Conservation (phyloP, 2,797 vertebrate species). For the Gephyroberyx darwinii region DNA sequence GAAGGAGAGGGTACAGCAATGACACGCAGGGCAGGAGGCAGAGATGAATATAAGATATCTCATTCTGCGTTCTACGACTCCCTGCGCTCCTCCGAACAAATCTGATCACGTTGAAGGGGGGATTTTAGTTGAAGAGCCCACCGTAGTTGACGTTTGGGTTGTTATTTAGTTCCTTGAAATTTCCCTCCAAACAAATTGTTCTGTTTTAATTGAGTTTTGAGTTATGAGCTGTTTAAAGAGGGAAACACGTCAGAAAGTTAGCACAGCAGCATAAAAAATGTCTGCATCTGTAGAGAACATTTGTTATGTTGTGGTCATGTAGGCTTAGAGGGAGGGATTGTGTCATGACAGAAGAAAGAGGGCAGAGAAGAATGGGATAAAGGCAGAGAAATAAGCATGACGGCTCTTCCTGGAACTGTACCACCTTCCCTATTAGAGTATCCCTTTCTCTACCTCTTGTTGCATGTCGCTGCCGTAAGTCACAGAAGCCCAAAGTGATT, state of each 20-base stretch:
- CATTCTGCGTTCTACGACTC: conserved; percentile 42
- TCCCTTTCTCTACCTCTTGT: conserved; percentile 64
- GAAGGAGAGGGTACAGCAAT: conserved; percentile 67
- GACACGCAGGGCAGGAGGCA: conserved; percentile 56
- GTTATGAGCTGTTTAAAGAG: not conserved
- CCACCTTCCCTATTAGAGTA: conserved; percentile 43
- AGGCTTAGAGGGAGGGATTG: conserved; percentile 27
- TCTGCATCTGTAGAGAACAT: conserved; percentile 7
- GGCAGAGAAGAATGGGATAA: too few species aligned
- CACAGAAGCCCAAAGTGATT: conserved; percentile 75
- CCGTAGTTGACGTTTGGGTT: conserved; percentile 29
- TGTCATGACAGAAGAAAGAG: conserved; percentile 3
- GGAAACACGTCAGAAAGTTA: not conserved
- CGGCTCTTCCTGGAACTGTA: conserved; percentile 19
- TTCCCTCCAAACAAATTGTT: too few species aligned
- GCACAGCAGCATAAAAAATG: conserved; percentile 14
- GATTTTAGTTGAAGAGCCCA: conserved; percentile 18
- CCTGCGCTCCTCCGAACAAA: conserved; percentile 40
- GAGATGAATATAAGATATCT: conserved; percentile 51
- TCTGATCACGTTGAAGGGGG: conserved; percentile 31
- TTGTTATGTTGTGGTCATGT: not conserved
- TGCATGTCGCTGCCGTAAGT: conserved; percentile 70
- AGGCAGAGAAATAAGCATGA: too few species aligned
- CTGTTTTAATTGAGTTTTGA: too few species aligned
- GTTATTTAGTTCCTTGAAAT: conserved; percentile 1